Percentiles rank a stretch among this genome's conserved stretches.
phyloP scores from a whole-genome alignment of 2,888 invertebrate species.

The Eupithecia subfuscata region DNA sequence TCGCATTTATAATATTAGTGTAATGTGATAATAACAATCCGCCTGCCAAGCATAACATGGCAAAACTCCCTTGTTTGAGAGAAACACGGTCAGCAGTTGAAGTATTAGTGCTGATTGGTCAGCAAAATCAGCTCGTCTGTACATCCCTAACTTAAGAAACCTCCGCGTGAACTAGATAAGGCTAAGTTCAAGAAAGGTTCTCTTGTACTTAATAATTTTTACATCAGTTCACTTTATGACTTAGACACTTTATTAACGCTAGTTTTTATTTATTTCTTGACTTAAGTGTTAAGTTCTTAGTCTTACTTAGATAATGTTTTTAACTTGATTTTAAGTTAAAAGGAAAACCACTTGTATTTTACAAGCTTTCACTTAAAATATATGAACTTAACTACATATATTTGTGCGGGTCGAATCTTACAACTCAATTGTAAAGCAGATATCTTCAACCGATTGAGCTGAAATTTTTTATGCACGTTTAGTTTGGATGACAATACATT shows the following conservation, averaged over 20 bases:
- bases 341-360: background rate
- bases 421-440: no score
- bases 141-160: constrained; percentile 20
- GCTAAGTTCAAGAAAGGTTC: constrained; percentile 37
- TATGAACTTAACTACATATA: no score
- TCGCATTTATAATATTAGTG: no score
- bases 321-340: background rate
- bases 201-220: constrained; percentile 39
- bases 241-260: constrained; percentile 21
- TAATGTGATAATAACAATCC: no score
- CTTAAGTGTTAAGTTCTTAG: constrained; percentile 1
- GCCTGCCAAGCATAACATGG: no score
- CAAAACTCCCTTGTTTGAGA: no score
- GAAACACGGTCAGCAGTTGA: no score
- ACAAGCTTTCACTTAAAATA: no score
- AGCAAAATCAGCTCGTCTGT: constrained; percentile 15
- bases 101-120: background rate
- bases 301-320: background rate
- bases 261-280: background rate
- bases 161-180: constrained; percentile 36
- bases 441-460: no score
- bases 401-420: no score
- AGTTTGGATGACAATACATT: no score
- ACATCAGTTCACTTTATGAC: constrained; percentile 33
- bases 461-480: no score